Evolutionary conservation across 2,797 vertebrate genomes (phyloP), one percentile per base, ranked within the genome.

Genomic region (Lacerta bilineata): DNA sequence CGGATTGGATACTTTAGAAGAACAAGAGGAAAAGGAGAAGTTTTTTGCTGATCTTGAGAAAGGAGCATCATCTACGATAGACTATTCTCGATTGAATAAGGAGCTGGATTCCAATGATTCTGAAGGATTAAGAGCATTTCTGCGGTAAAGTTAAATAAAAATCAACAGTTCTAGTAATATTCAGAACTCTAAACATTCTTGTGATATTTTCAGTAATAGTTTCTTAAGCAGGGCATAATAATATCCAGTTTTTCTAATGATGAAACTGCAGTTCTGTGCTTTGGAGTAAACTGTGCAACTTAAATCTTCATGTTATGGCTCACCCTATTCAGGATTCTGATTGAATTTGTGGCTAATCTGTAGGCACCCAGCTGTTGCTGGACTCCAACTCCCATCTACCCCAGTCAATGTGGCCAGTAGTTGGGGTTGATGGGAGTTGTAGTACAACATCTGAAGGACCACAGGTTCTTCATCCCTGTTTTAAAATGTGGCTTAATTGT

Each of bases 1-100:
- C 91, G 98, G 98, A 77, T 77, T 98, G 95, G 98, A 99, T 95
- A 98, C 98, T 15, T 95, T 98, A 92, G 97, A 98, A 94, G 98
- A 98, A 85, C 96, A 98, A 87, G 97, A 98, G 88, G 98, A 98
- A 92, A 98, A 98, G 93, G 97, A 97, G 15, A 89, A 92, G 29
- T 98, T 99, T 95, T 99, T 99, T 93, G 97, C 97, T 39, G 97
- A 95, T 66, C 96, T 99, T 8, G 98, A 98, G 91, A 97, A 61
- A 64, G 98, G 96, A 80, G 96, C 97, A 80, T 97, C 96, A 5
- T 98, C 97, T 59, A 95, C 97, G 66, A 94, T 98, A 90, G 98
- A 99, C 95, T 98, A 98, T 95, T 97, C 97, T 69, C 97, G 94
- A 94, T 94, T 98, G 93, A 98, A 98, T 96, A 97, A 97, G 87